Percentiles rank a stretch among this genome's conserved stretches.
phyloP scores from a whole-genome alignment of 2,113 vertebrate species.

The Cathartes aura region DNA sequence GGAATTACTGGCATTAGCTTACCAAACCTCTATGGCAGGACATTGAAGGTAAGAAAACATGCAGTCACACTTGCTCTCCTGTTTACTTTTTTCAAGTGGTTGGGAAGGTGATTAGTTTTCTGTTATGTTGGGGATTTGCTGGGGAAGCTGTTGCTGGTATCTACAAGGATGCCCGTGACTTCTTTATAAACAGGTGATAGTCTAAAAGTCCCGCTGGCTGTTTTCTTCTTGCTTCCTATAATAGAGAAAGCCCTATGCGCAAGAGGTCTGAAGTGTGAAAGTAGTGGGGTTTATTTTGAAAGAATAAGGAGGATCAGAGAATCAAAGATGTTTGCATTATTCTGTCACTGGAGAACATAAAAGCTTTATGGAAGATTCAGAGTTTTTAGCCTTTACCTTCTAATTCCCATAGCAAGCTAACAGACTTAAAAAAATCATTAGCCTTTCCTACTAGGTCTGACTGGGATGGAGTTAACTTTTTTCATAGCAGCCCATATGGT shows the following conservation, averaged over 20 bases:
- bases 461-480: neutral
- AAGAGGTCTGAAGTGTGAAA: neutral
- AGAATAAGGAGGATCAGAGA: neutral
- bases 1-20: neutral
- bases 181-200: neutral
- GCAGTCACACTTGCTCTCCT: neutral
- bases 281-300: neutral
- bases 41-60: neutral
- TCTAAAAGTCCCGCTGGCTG: neutral
- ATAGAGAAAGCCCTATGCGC: neutral
- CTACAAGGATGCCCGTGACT: neutral
- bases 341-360: neutral
- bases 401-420: neutral
- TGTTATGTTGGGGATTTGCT: neutral
- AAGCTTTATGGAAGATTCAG: neutral
- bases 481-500: neutral
- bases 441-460: neutral
- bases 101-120: neutral
- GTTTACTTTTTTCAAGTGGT: neutral
- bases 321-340: neutral
- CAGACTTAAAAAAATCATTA: neutral
- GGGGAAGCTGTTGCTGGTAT: neutral
- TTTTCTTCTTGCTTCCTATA: neutral
- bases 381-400: neutral
- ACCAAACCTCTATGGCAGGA: neutral